Evolutionary conservation across 1,140 invertebrate genomes (phyloP), one percentile per base, ranked within the genome.

Genomic region (Zeugodacus cucurbitae): DNA sequence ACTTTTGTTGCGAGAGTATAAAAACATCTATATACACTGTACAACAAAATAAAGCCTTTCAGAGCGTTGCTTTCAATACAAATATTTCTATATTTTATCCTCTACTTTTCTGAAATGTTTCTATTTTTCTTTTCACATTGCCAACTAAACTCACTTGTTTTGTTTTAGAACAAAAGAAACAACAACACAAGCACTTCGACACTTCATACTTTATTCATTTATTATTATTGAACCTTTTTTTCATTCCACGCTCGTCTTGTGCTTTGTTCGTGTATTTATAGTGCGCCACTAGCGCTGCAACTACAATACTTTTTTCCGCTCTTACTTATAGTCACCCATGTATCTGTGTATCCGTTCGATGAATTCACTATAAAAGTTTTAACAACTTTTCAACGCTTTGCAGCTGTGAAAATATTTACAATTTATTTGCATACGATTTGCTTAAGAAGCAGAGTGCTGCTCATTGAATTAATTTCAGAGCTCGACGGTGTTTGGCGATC

Each of bases 401-500:
- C 74, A 82, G 74, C 74, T 82, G 74, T 82, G 34, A 54, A 82
- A 82, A 82, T 82, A 82, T 82, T 82, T 82, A 48, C 41, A 82
- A 48, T 82, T 82, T 82, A 82, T 82, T 82, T 82, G 74, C 74
- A 82, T 82, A 48, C 11, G 74, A 82, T 82, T 82, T 82, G 22
- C 41, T 44, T 82, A 82, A 82, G 74, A 48, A 82, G 34, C 26
- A 82, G n/a, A 48, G 67, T 74, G 67, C 67, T 32, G 14, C 22
- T 29, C 26, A 62, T 62, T 62, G 58, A 62, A 62, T 62, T 62
- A 62, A 62, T 62, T 62, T 62, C 58, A n/a, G 48, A 11, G 48
- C 48, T 54, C 14, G 48, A 17, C 48, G 17, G 14, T 17, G 48
- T 3, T 3, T 5, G 48, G 48, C 48, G 2, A 54, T 54, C 48